phyloP scores from a whole-genome alignment of 2,797 vertebrate genomes.

The Pipistrellus pipistrellus region DNA sequence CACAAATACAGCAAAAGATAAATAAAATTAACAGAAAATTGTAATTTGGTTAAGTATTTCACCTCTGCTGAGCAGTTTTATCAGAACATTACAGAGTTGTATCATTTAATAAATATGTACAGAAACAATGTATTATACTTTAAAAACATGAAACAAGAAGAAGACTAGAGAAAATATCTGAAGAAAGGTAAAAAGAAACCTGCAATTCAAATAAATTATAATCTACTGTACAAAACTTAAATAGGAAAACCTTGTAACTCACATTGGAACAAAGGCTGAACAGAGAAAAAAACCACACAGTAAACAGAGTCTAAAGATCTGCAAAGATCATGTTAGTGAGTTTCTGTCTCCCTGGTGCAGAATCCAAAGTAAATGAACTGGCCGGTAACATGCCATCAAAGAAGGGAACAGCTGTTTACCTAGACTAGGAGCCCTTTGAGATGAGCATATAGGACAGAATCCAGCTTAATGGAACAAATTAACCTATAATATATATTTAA shows the following conservation, averaged over 20 bases:
- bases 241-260: not conserved
- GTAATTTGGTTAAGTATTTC: slow-evolving; percentile 27
- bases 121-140: slow-evolving; percentile 54
- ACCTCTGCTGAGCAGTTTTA: slow-evolving; percentile 47
- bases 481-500: not conserved
- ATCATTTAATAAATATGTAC: slow-evolving; percentile 48
- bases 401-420: not conserved
- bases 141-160: slow-evolving; percentile 4
- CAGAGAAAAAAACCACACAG: not conserved
- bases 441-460: not conserved
- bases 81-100: not conserved
- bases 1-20: not conserved
- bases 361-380: not conserved
- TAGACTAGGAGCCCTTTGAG: not conserved
- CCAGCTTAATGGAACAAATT: not conserved
- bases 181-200: not conserved
- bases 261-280: not conserved
- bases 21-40: not conserved
- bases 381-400: not conserved
- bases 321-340: not conserved
- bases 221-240: not conserved
- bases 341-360: not conserved
- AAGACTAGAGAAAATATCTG: not conserved
- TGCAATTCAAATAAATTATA: slow-evolving; percentile 41
- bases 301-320: not conserved